A percentile compares a stretch with the other conserved stretches of the same genome.
phyloP scores from a whole-genome alignment of 2,888 invertebrate species.

The Buathra laborator region DNA sequence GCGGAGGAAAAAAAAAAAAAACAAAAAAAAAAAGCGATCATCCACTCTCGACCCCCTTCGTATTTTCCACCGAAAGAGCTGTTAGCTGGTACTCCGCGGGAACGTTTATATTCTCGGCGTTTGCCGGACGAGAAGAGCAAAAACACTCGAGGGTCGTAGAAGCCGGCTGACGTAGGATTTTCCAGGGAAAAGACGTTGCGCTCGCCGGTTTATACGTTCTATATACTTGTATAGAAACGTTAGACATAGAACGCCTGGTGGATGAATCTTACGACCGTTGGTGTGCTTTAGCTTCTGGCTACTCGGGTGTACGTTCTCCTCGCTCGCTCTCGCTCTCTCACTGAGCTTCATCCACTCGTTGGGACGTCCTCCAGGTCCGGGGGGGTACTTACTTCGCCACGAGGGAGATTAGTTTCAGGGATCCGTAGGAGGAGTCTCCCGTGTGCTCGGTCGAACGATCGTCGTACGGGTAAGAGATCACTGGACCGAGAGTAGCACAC shows the following conservation, averaged over 20 bases:
- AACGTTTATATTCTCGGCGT: conserved; percentile 48
- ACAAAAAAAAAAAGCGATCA: conserved; percentile 9
- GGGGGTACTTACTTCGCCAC: conserved; percentile 55
- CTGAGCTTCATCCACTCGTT: conserved; percentile 48
- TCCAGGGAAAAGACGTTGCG: conserved; percentile 69
- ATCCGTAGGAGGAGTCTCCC: conserved; percentile 38
- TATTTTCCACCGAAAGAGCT: conserved; percentile 47
- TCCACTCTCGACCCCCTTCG: conserved; percentile 19
- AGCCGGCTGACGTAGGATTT: conserved; percentile 69
- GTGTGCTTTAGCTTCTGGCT: conserved; percentile 42
- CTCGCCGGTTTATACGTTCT: background rate
- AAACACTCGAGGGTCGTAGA: conserved; percentile 65
- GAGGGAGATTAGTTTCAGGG: conserved; percentile 66
- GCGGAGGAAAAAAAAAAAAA: background rate
- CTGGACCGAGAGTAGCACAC: conserved; percentile 47
- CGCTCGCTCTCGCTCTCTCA: conserved; percentile 3
- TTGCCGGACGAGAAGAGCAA: conserved; percentile 40
- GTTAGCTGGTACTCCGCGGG: conserved; percentile 45
- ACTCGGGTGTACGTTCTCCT: conserved; percentile 26
- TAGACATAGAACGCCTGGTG: conserved; percentile 13
- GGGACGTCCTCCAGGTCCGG: conserved; percentile 51
- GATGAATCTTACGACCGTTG: conserved; percentile 49
- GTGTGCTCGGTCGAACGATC: conserved; percentile 48
- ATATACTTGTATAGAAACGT: background rate
- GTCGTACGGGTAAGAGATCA: conserved; percentile 39